Percentiles rank a stretch among this genome's conserved stretches.
Evolutionary conservation across 2,113 vertebrate species (phyloP).

Genomic region (Pseudopodoces humilis): DNA sequence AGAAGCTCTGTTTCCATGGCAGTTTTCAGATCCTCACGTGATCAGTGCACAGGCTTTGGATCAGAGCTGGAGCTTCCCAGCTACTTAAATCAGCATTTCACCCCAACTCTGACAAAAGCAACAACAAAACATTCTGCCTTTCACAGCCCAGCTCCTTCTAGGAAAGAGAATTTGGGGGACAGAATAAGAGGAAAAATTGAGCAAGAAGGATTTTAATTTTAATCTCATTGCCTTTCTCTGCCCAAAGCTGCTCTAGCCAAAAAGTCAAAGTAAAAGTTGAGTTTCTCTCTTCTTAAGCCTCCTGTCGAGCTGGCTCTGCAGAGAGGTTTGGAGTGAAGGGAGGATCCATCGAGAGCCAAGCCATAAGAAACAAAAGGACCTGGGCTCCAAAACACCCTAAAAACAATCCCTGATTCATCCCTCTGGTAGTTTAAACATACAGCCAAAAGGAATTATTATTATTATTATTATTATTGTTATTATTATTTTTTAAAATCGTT

Average conservation of each 20-base stretch:
- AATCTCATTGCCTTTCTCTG: background rate
- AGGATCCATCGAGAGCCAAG: background rate
- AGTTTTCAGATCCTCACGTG: background rate
- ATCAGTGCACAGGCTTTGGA: background rate
- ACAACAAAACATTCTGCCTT: background rate
- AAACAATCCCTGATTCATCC: background rate
- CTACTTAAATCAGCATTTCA: background rate
- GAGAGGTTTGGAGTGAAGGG: background rate
- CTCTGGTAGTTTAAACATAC: background rate
- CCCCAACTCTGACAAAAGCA: background rate
- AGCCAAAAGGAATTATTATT: background rate
- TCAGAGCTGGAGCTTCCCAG: background rate
- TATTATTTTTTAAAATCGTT: too few species aligned
- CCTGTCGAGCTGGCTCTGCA: background rate
- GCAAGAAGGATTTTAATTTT: background rate
- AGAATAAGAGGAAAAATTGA: background rate
- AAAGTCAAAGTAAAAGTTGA: background rate
- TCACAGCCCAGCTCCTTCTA: background rate
- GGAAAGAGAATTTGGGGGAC: background rate
- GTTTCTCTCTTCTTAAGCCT: background rate
- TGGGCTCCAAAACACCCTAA: background rate
- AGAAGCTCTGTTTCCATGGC: background rate
- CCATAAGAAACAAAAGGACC: background rate
- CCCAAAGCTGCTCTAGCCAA: background rate
- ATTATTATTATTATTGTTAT: accelerated